Base-by-base conservation (phyloP, 2,888 invertebrate genomes). In the Arge pagana region DNA sequence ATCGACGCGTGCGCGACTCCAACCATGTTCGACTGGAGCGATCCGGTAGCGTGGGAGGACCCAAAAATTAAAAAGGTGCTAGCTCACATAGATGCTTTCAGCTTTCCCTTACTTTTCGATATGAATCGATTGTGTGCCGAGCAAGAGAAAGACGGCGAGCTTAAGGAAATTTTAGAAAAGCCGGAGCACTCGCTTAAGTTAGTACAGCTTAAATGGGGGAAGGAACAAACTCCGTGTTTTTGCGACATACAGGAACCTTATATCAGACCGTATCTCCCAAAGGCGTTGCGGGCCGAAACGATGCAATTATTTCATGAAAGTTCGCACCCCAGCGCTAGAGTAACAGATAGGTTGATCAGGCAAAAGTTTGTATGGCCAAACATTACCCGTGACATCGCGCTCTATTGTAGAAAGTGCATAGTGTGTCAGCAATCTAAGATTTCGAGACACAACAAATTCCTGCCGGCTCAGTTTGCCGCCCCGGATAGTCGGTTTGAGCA, bases 361-460 rank as follows among this genome's bases (percentile, higher is more conserved):
- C 36, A 55, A 31, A 53, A 56, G 41, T 63, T 53, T 28, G 50
- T 59, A 2, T 65, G 64, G 62, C 62, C 61, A 3, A 28, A 13
- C 6, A 61, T 65, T 35, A 50, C 48, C 8, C 53, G 52, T n/a
- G 61, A 67, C 35, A 54, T 63, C 28, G 48, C 50, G 26, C 15
- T 40, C 4, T 70, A 67, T 63, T 49, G 60, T 3, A 45, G 54
- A 30, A 36, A 54, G 3, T 72, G 69, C 51, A 13, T 56, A 3
- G 24, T 41, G 2, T 71, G 68, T 45, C 72, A 72, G 52, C 50
- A 49, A 18, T 26, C 58, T 5, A 73, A 72, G 48, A 48, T 68
- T 5, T 23, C 52, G 4, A 53, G 63, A 7, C 68, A 67, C 55
- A 60, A 56, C n/a, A 31, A 40, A 15, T 37, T 60, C 1, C 58